Percentiles rank a stretch among this genome's conserved stretches.
These are phyloP conservation scores for Turritopsis dohrnii DNA, from an alignment of 30 jellyfish, hydroid and myxozoan species.

Conservation along the genomic window DNA sequence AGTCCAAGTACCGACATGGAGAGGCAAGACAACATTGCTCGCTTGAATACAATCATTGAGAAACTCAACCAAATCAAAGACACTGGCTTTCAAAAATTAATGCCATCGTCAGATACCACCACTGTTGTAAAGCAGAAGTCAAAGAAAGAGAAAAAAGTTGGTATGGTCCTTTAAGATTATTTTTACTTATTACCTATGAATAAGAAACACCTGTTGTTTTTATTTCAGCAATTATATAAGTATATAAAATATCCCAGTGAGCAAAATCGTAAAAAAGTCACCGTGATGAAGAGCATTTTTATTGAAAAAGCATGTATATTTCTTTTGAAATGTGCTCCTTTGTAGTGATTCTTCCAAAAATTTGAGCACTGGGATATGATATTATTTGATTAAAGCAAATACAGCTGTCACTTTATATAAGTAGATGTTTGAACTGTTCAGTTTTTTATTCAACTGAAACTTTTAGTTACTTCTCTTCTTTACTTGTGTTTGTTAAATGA, in stretches of 20 bases:
- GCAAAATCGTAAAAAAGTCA: not conserved
- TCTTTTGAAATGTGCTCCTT: not conserved
- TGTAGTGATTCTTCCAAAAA: not conserved
- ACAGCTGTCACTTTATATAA: not conserved
- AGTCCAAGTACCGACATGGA: conserved; percentile 88
- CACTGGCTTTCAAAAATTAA: not conserved
- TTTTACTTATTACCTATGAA: too few species aligned
- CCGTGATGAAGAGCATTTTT: not conserved
- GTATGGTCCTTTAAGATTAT: not conserved
- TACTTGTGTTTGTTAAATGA: not conserved
- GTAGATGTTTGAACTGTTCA: not conserved
- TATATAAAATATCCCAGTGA: not conserved
- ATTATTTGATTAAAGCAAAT: not conserved
- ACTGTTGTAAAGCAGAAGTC: not conserved
- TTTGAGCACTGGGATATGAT: not conserved
- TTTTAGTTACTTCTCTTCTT: not conserved
- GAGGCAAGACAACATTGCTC: conserved; percentile 44
- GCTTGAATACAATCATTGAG: conserved; percentile 43
- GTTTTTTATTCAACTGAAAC: not conserved
- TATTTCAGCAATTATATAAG: not conserved
- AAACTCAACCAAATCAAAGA: conserved; percentile 11
- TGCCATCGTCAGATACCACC: too few species aligned
- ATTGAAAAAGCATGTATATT: not conserved
- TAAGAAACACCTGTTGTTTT: not conserved
- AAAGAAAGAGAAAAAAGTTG: not conserved